Base-by-base conservation (phyloP, 2,888 invertebrate genomes). In the Heptascelio sp. region DNA sequence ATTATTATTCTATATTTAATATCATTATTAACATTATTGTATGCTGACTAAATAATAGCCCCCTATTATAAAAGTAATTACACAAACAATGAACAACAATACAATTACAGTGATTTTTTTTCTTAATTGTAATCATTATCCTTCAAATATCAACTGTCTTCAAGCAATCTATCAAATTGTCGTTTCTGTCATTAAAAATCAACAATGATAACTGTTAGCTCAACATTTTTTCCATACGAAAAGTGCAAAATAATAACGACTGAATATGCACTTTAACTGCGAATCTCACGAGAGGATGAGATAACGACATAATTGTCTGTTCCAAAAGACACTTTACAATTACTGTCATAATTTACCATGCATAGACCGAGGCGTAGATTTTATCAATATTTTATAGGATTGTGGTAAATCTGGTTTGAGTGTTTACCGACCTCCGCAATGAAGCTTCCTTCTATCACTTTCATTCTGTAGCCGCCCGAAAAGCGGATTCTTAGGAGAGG, bases 311-410 rank as follows among this genome's bases (percentile, higher is more conserved):
- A 53, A 72, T 57, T 70, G 60, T 65, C 55, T 65, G 21, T 55
- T 53, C 53, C 46, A 55, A 70, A 77, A 68, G 62, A 76, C 40
- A 59, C 55, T 72, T 71, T 75, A 23, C 62, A 77, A 76, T 73
- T 77, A 73, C 67, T 78, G 73, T 80, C 77, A 82, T 78, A 73
- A 51, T 65, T 83, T 68, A 67, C 43, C 23, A 55, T 53, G 34
- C 21, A 67, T 59, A 70, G 51, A 19, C 64, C 23, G 65, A 72
- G 57, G 73, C 78, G 76, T 84, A 83, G 85, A 89, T 89, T n/a
- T 90, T 89, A 92, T 92, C 90, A 91, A 91, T 92, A 92, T 92
- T 92, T 88, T 89, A 91, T 91, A 90, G 91, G 90, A 89, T 88
- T 87, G 79, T 46, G 89, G 86, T 90, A 90, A 91, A 90, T 90